Base-by-base conservation (phyloP, 2,797 vertebrate species). In the Sternotherus odoratus region DNA sequence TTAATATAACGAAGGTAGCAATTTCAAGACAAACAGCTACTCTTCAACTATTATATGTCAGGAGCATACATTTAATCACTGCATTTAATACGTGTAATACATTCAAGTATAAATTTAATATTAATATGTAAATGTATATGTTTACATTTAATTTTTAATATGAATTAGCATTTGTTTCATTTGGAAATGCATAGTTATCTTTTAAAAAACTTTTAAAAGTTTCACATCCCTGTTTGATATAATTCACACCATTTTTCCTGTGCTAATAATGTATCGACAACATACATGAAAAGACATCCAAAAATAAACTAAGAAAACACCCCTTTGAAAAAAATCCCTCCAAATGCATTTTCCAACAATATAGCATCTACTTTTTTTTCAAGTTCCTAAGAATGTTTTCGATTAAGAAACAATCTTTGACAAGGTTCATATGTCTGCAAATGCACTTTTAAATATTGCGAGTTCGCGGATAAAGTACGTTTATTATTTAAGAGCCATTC, bases 401-500 rank as follows among this genome's bases (percentile, higher is more conserved):
- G 74, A 79, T 77, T 36, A 26, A 5, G n/a, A 36, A 23, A 23
- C n/a, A 87, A 11, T 12, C 24, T 33, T 7, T 26, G 69, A 16
- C 12, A 16, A 28, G 69, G 13, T 26, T 24, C 26, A 26, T 19
- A 9, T 48, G 69, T 28, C 49, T 43, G 75, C 43, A 6, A 82
- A 83, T 6, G 84, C 63, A 36, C 33, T 88, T 82, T 15, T 24
- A 24, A 66, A 66, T 17, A 33, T 17, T 39, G 66, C n/a, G 36
- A 36, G 10, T 39, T 69, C 17, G 4, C 21, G 10, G 39, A 21
- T 21, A 24, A 69, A 36, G 36, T 21, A 33, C 13, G 15, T 30
- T 30, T 57, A 17, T 3, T 81, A 33, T 2, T 21, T 0, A 10
- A 16, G 3, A 26, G 24, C 51, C 85, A 0, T 2, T 60, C 9